A percentile compares a stretch with the other conserved stretches of the same genome.
These are phyloP conservation scores for Zosterops japonicus DNA, from an alignment of 2,113 vertebrate species.

Conservation along the genomic window DNA sequence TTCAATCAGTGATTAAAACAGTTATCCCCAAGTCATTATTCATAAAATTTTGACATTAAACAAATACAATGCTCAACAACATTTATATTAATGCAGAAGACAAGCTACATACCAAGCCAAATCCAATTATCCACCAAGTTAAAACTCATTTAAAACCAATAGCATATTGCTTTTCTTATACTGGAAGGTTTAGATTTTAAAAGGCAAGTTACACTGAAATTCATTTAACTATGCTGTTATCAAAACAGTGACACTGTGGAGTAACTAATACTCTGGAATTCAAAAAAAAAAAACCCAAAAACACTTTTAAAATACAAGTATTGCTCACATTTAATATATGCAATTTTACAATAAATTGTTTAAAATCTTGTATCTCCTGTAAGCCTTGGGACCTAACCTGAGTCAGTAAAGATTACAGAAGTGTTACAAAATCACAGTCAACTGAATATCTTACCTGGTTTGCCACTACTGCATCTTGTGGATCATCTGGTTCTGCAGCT, in stretches of 20 bases:
- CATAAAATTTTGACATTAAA: neutral
- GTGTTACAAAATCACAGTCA: neutral
- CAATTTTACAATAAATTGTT: neutral
- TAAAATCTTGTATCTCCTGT: neutral
- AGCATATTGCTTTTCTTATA: neutral
- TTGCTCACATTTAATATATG: neutral
- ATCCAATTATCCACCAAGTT: neutral
- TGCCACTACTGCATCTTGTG: conserved; percentile 97
- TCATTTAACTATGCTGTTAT: neutral
- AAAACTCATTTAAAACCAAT: neutral
- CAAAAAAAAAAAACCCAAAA: neutral
- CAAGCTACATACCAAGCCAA: neutral
- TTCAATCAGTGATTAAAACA: neutral
- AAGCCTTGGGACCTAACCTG: neutral
- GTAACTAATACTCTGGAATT: neutral
- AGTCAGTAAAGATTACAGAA: neutral
- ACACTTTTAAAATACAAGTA: too few relatives aligned
- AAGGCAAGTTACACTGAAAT: neutral
- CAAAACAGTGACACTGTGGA: neutral
- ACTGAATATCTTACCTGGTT: conserved; percentile 84
- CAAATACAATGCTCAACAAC: neutral
- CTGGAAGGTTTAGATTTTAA: neutral
- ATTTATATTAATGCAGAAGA: neutral
- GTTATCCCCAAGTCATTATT: neutral
- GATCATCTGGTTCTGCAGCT: conserved; percentile 96